phyloP scores from a whole-genome alignment of 35 echinoderm and acorn worm species.

The Patiria miniata region DNA sequence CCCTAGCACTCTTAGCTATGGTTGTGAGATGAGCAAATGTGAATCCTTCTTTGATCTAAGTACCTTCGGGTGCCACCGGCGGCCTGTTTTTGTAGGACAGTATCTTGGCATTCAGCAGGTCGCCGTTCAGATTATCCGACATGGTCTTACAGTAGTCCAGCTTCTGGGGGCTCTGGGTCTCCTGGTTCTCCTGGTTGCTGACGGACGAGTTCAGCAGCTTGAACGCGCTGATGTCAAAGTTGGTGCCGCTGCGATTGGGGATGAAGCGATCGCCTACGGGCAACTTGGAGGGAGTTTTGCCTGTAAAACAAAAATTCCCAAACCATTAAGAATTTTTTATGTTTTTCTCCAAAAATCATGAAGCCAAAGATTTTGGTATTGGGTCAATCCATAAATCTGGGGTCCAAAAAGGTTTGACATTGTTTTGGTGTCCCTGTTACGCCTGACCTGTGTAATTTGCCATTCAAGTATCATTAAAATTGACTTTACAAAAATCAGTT shows the following conservation, averaged over 20 bases:
- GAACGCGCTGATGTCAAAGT: slow-evolving; percentile 90
- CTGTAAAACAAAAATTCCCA: neutral
- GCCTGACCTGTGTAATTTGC: too few relatives aligned
- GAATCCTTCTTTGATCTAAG: too few relatives aligned
- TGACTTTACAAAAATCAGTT: too few relatives aligned
- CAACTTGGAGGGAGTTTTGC: slow-evolving; percentile 90
- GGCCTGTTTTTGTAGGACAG: slow-evolving; percentile 79
- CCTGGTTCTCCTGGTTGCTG: slow-evolving; percentile 22
- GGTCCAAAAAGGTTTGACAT: too few relatives aligned
- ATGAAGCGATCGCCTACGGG: slow-evolving; percentile 95
- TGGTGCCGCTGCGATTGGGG: slow-evolving; percentile 78
- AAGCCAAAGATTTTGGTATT: too few relatives aligned
- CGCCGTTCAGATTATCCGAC: slow-evolving; percentile 90
- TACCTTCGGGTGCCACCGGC: slow-evolving; percentile 93
- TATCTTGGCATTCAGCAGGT: slow-evolving; percentile 83
- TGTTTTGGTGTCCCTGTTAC: too few relatives aligned
- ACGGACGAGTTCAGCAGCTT: slow-evolving; percentile 66
- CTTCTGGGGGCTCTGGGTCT: slow-evolving; percentile 83
- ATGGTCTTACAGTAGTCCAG: slow-evolving; percentile 81
- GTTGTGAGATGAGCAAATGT: too few relatives aligned
- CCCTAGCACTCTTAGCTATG: too few relatives aligned
- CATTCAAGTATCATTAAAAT: too few relatives aligned
- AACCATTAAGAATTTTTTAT: too few relatives aligned
- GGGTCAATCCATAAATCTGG: too few relatives aligned
- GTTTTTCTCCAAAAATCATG: too few relatives aligned